A percentile compares a stretch with the other conserved stretches of the same genome.
These are phyloP conservation scores for Regulus satrapa DNA, from an alignment of 2,113 vertebrate species.

Conservation along the genomic window DNA sequence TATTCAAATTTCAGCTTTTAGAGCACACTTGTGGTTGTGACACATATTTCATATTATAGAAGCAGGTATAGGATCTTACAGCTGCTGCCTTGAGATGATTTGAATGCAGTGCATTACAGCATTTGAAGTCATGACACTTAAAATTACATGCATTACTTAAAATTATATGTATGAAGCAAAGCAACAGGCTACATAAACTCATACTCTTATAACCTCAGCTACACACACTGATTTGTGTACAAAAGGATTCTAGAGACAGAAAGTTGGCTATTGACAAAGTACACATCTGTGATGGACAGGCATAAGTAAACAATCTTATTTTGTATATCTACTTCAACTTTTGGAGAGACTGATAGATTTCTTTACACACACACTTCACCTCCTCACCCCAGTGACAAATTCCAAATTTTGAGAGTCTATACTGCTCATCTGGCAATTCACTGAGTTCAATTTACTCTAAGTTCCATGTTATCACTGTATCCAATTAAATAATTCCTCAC, in stretches of 20 bases:
- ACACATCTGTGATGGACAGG: neutral
- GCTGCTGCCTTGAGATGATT: neutral
- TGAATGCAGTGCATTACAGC: neutral
- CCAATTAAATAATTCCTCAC: neutral
- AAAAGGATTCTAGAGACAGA: neutral
- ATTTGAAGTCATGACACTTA: neutral
- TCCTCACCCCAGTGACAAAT: neutral
- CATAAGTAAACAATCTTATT: neutral
- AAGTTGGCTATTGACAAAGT: neutral
- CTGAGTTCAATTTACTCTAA: neutral
- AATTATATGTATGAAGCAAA: neutral
- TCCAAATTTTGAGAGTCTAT: neutral
- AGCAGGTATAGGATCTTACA: neutral
- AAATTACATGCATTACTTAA: neutral
- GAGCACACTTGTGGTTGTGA: neutral
- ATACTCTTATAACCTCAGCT: neutral
- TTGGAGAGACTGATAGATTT: neutral
- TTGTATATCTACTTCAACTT: neutral
- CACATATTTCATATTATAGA: neutral
- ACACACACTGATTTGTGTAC: rapidly evolving
- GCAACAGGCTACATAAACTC: neutral
- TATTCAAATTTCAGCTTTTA: neutral
- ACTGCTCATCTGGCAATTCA: neutral
- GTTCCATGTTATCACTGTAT: neutral
- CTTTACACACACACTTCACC: neutral